Evolutionary conservation across 2,113 vertebrate genomes (phyloP).

Genomic region (Cynocephalus volans): DNA sequence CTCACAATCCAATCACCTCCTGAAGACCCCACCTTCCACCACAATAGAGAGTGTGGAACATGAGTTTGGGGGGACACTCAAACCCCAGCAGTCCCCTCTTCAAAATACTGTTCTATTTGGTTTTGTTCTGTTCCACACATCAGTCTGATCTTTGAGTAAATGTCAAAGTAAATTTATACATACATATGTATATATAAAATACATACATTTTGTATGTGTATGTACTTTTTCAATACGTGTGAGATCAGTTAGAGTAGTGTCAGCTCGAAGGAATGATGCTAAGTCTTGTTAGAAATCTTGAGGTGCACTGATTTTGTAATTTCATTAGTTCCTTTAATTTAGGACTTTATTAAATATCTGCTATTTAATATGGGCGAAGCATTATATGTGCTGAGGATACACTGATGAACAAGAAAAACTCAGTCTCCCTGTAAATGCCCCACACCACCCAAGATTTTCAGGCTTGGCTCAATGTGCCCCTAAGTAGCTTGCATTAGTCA

Average conservation of each 20-base stretch:
- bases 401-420: not conserved
- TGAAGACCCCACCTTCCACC: too few relatives aligned
- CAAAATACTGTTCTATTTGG: not conserved
- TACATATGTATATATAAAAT: not conserved
- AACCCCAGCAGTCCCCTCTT: not conserved
- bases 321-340: not conserved
- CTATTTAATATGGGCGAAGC: not conserved
- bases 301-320: not conserved
- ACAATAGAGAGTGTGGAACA: too few relatives aligned
- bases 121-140: not conserved
- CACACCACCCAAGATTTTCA: not conserved
- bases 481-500: not conserved
- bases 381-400: not conserved
- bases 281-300: not conserved
- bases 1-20: too few relatives aligned
- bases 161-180: not conserved
- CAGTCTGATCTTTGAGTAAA: not conserved
- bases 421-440: fast-evolving
- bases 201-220: not conserved
- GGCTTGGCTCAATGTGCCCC: not conserved
- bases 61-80: too few relatives aligned
- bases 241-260: not conserved
- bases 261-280: not conserved
- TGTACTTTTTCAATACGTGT: not conserved
- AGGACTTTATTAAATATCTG: not conserved